These are phyloP conservation scores for Melanotaenia parkinsoni DNA, from an alignment of 2,797 vertebrate species.

Conservation along the genomic window DNA sequence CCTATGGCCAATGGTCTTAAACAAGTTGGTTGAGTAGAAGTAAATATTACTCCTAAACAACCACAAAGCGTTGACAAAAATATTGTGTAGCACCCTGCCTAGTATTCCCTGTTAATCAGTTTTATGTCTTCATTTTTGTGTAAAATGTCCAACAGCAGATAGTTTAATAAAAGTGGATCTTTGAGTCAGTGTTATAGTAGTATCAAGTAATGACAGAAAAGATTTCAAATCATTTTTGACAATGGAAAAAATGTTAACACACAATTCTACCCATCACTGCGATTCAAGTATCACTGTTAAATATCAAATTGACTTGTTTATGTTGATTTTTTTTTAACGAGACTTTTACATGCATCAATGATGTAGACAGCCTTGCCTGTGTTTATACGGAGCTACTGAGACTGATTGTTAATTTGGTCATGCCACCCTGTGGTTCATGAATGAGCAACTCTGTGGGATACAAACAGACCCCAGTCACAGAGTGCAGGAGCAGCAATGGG, in stretches of 20 bases:
- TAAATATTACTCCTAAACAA: background rate
- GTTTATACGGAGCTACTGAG: background rate
- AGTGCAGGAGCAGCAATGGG: background rate
- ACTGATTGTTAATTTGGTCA: constrained; percentile 4
- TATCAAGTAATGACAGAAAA: constrained; percentile 6
- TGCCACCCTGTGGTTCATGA: background rate
- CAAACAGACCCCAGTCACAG: background rate
- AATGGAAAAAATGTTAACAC: background rate
- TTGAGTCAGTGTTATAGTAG: background rate
- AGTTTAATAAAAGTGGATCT: background rate
- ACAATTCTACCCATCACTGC: background rate
- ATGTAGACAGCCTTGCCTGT: background rate
- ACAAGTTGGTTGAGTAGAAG: background rate
- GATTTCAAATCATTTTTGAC: background rate
- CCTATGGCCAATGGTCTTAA: background rate
- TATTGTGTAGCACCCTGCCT: background rate
- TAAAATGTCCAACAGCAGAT: background rate
- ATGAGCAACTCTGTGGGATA: background rate
- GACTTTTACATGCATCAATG: background rate
- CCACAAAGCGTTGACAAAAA: background rate
- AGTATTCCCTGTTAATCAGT: background rate
- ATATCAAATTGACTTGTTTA: background rate
- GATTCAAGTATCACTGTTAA: background rate
- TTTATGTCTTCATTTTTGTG: background rate
- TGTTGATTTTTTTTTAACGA: background rate